Evolutionary conservation across 35 echinoderm and acorn worm species (phyloP).

Genomic region (Stichopus chloronotus): DNA sequence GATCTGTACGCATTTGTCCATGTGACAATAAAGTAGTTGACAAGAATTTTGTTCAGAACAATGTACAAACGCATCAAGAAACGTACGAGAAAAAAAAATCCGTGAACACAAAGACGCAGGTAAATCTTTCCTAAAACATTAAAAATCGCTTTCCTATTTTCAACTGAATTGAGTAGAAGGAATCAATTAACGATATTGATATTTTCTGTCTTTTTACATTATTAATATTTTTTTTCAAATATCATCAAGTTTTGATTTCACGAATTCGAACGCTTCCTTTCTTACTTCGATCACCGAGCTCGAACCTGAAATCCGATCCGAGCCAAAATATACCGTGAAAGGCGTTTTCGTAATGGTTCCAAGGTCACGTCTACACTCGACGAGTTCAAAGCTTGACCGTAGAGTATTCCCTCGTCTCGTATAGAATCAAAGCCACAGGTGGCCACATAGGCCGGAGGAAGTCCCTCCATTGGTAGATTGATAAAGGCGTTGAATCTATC

Average conservation of each 20-base stretch:
- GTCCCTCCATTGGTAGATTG: constrained; percentile 53
- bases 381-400: constrained; percentile 61
- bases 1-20: no score
- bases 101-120: no score
- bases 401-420: constrained; percentile 88
- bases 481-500: constrained; percentile 60
- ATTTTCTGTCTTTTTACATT: no score
- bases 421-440: constrained; percentile 83
- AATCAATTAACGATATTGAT: no score
- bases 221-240: no score
- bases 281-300: constrained; percentile 43
- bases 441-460: constrained; percentile 81
- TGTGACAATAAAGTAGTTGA: no score
- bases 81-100: no score
- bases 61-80: no score
- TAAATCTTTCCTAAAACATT: no score
- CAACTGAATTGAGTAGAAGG: no score
- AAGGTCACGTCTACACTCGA: constrained; percentile 56
- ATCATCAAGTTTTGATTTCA: constrained; percentile 33
- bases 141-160: no score
- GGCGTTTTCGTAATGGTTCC: constrained; percentile 78
- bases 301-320: constrained; percentile 17
- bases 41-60: no score
- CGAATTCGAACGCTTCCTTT: constrained; percentile 26
- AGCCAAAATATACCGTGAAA: constrained; percentile 80